Percentiles rank a stretch among this genome's conserved stretches.
phyloP scores from a whole-genome alignment of 2,797 vertebrate species.

The Ptychobarbus kaznakovi region DNA sequence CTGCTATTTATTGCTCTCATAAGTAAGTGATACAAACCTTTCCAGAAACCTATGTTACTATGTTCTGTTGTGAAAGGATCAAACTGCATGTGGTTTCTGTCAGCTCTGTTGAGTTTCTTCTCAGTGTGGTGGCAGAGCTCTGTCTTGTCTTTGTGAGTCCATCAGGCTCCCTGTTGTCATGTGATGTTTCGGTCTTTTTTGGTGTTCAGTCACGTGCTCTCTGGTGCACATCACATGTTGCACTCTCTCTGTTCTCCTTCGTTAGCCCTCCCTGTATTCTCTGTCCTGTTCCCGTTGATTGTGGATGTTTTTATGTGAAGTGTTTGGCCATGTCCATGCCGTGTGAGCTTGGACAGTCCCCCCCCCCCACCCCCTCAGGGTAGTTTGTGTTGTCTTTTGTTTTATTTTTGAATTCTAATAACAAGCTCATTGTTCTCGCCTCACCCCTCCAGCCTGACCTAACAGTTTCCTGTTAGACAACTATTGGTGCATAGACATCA shows the following conservation, averaged over 20 bases:
- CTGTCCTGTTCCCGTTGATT: not conserved
- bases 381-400: not conserved
- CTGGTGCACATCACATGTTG: no score
- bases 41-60: not conserved
- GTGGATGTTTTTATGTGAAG: not conserved
- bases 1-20: conserved; percentile 88
- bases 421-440: not conserved
- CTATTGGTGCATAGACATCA: not conserved
- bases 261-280: not conserved
- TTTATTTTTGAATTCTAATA: not conserved
- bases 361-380: not conserved
- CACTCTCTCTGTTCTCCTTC: no score
- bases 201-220: no score
- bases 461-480: not conserved
- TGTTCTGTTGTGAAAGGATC: not conserved
- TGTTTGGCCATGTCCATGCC: not conserved
- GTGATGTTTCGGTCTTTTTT: no score
- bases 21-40: conserved; percentile 79
- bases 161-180: not conserved
- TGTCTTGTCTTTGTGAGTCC: no score
- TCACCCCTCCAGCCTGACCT: not conserved
- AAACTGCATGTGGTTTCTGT: not conserved
- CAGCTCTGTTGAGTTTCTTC: not conserved
- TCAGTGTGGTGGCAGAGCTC: not conserved
- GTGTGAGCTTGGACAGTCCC: not conserved